A percentile compares a stretch with the other conserved stretches of the same genome.
Evolutionary conservation across 2,797 vertebrate genomes (phyloP).

Genomic region (Echiichthys vipera): DNA sequence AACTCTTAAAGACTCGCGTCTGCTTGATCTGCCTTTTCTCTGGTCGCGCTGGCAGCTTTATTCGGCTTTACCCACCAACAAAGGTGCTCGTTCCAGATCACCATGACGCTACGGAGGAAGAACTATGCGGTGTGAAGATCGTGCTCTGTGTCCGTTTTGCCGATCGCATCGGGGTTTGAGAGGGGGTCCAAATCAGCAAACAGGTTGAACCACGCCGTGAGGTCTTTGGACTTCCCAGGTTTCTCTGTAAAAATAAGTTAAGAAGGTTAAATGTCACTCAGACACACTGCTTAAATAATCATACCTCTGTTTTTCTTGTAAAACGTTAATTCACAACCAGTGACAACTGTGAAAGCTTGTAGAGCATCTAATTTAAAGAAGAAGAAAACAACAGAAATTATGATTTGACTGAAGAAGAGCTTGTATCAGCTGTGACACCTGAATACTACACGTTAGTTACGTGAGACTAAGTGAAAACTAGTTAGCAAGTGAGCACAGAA

Average conservation of each 20-base stretch:
- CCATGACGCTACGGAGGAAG: background rate
- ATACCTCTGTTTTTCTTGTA: too few species aligned
- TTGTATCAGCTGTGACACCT: too few species aligned
- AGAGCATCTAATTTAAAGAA: too few species aligned
- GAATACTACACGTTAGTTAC: too few species aligned
- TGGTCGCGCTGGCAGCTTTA: background rate
- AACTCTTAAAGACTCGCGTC: too few species aligned
- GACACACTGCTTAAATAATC: background rate
- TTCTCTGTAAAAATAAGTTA: conserved; percentile 75
- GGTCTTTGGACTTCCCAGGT: conserved; percentile 80
- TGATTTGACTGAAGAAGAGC: too few species aligned
- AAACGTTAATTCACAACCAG: too few species aligned
- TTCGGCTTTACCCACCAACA: background rate
- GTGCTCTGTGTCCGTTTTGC: conserved; percentile 90
- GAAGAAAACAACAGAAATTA: too few species aligned
- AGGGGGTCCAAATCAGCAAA: conserved; percentile 89
- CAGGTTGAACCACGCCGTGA: conserved; percentile 87
- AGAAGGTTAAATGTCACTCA: background rate
- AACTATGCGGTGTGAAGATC: conserved; percentile 93
- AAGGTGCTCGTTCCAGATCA: background rate
- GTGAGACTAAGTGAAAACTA: too few species aligned
- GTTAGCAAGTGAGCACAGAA: too few species aligned
- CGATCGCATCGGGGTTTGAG: conserved; percentile 88
- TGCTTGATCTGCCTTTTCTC: background rate
- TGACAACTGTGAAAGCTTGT: too few species aligned